phyloP scores from a whole-genome alignment of 1,140 invertebrate species.

The Trachymyrmex cornetzi region DNA sequence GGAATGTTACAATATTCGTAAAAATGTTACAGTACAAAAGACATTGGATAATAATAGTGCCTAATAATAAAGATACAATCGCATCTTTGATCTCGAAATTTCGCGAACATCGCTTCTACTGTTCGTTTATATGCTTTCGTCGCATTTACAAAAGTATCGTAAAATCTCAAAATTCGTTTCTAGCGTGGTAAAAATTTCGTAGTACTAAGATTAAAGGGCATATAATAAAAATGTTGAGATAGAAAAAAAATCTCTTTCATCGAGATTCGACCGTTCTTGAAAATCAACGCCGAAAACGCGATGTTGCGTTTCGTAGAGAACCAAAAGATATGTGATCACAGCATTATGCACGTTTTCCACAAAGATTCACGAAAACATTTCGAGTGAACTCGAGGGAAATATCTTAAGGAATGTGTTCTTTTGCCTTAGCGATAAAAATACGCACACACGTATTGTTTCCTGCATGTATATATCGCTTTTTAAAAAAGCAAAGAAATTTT shows the following conservation, averaged over 20 bases:
- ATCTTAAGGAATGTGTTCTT: slow-evolving; percentile 63
- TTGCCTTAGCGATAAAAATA: slow-evolving; percentile 20
- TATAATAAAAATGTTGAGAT: slow-evolving; percentile 2
- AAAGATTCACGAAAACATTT: slow-evolving; percentile 29
- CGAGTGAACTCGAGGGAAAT: slow-evolving; percentile 19
- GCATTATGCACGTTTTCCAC: slow-evolving; percentile 20
- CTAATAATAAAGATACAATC: slow-evolving; percentile 24
- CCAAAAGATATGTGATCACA: slow-evolving; percentile 33
- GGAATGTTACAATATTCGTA: slow-evolving; percentile 56
- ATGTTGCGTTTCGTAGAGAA: not conserved
- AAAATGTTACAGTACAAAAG: slow-evolving; percentile 57
- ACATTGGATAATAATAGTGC: not conserved
- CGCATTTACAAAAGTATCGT: not conserved
- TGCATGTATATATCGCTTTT: not conserved
- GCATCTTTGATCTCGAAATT: slow-evolving; percentile 34
- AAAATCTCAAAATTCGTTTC: slow-evolving; percentile 10
- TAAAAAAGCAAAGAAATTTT: not conserved
- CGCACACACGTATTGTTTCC: slow-evolving; percentile 7
- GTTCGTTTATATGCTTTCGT: not conserved
- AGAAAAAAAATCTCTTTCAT: slow-evolving; percentile 14
- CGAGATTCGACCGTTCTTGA: not conserved
- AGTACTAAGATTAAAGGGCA: slow-evolving; percentile 4
- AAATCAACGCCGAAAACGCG: not conserved
- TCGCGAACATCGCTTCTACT: not conserved
- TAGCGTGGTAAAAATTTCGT: slow-evolving; percentile 16